Evolutionary conservation across 2,888 invertebrate genomes (phyloP), one percentile per base, ranked within the genome.

Genomic region (Rutpela maculata): DNA sequence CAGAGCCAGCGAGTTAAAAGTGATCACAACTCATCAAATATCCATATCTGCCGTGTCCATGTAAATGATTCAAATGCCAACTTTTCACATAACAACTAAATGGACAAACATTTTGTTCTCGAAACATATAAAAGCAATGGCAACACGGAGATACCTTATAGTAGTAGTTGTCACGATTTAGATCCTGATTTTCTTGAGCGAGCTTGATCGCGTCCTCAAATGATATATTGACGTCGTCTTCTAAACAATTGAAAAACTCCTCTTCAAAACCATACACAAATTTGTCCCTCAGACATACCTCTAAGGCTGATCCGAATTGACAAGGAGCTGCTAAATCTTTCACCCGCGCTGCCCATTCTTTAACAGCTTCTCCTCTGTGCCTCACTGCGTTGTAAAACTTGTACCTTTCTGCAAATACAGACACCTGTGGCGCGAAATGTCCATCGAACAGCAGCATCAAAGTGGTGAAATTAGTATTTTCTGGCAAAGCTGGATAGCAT

Each of bases 331-430:
- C 81, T 38, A 80, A 62, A 50, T 76, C 74, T 71, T 80, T 76
- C 10, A 83, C 78, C 19, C 83, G 60, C n/a, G 73, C 78, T 38
- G 80, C 81, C 84, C 85, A 84, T 3, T 81, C 78, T n/a, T 79
- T 75, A 1, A 77, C 67, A 11, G 74, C 26, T 75, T 84, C 84
- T 10, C 76, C 75, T 26, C 50, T 68, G 3, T 66, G 60, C 74
- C 77, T 83, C 22, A 73, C 78, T 3, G 78, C 69, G 18, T 73
- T 67, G 67, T 80, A 84, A 70, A 83, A 84, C 66, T 83, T 78
- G 56, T 80, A 77, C 60, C 84, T 77, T 22, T 74, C 79, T 18
- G 67, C 70, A 69, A 81, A 81, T 3, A 79, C 62, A 10, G 75
- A 71, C 60, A 75, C 68, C 12, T 50, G 18, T 35, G 78, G 62